phyloP scores from a whole-genome alignment of 2,888 invertebrate genomes.

The Orgyia antiqua region DNA sequence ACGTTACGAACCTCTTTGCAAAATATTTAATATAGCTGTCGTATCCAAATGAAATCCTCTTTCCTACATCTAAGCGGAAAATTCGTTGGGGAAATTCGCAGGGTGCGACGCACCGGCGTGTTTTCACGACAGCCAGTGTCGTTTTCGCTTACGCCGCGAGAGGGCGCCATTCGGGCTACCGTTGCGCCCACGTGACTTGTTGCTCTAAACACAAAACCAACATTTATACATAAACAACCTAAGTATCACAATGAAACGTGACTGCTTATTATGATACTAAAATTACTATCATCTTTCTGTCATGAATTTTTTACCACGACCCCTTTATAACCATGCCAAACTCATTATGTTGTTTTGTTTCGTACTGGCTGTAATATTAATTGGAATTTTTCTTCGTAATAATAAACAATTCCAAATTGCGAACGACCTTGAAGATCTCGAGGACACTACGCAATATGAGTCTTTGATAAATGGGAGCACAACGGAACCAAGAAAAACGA shows the following conservation, averaged over 20 bases:
- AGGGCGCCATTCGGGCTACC: constrained; percentile 62
- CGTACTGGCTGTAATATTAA: constrained; percentile 47
- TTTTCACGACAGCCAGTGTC: constrained; percentile 68
- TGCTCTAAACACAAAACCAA: constrained; percentile 40
- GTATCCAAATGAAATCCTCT: constrained; percentile 44
- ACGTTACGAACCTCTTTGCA: constrained; percentile 20
- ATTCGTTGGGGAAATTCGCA: constrained; percentile 72
- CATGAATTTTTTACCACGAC: constrained; percentile 67
- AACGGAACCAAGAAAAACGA: constrained; percentile 53
- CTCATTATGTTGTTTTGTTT: constrained; percentile 59
- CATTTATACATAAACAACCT: constrained; percentile 35
- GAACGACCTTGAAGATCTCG: constrained; percentile 39
- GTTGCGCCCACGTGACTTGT: constrained; percentile 62
- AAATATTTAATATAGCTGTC: constrained; percentile 33
- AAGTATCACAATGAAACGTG: constrained; percentile 45
- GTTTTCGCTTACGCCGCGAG: constrained; percentile 67
- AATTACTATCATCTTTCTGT: constrained; percentile 31
- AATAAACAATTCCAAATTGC: constrained; percentile 34
- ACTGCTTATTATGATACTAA: constrained; percentile 32
- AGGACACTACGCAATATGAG: constrained; percentile 47
- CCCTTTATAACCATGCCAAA: constrained; percentile 59
- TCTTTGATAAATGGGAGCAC: constrained; percentile 59
- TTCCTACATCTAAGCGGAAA: constrained; percentile 65
- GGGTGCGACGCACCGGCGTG: constrained; percentile 69
- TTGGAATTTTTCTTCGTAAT: constrained; percentile 54